These are phyloP conservation scores for Apis laboriosa DNA, from an alignment of 1,140 invertebrate species.

Conservation along the genomic window DNA sequence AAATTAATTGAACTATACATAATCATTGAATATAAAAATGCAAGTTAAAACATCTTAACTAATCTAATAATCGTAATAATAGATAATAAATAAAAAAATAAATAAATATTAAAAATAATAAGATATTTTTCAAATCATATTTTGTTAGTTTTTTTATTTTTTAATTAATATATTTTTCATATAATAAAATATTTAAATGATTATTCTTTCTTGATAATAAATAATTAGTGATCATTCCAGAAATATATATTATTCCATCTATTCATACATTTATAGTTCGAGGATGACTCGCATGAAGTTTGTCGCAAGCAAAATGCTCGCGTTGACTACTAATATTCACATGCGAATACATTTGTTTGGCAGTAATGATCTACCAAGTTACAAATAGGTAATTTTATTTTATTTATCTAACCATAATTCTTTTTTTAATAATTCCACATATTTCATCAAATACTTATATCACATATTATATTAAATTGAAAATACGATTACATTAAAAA, in stretches of 20 bases:
- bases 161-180: background rate
- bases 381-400: conserved; percentile 3
- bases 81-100: too few species aligned
- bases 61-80: too few species aligned
- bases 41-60: too few species aligned
- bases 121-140: too few species aligned
- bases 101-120: too few species aligned
- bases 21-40: too few species aligned
- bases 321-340: background rate
- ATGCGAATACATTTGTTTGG: conserved; percentile 2
- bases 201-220: background rate
- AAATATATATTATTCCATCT: background rate
- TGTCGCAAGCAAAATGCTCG: conserved; percentile 14
- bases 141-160: too few species aligned
- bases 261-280: background rate
- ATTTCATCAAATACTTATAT: background rate
- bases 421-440: background rate
- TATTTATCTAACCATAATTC: background rate
- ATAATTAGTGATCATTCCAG: background rate
- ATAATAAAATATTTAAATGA: background rate
- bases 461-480: background rate
- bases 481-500: background rate
- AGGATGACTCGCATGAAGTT: conserved; percentile 5
- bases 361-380: background rate
- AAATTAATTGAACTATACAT: background rate